A percentile compares a stretch with the other conserved stretches of the same genome.
phyloP scores from a whole-genome alignment of 1,140 invertebrate genomes.

The Anastrepha ludens region DNA sequence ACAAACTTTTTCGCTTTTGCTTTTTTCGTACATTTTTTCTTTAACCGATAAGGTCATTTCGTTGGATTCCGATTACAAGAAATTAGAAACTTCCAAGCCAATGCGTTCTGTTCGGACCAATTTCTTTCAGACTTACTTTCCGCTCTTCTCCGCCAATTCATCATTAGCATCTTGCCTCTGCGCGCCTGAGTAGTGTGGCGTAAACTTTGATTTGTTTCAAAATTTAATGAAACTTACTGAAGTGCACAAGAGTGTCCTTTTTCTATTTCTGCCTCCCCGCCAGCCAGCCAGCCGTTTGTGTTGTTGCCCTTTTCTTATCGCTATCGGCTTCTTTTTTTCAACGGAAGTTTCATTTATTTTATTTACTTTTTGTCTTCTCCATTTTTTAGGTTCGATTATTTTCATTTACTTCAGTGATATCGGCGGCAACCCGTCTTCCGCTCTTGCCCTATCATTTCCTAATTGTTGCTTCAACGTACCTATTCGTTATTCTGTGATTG shows the following conservation, averaged over 20 bases:
- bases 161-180: neutral
- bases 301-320: neutral
- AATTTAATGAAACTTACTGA: slow-evolving; percentile 70
- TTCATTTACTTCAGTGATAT: neutral
- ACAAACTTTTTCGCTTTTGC: slow-evolving; percentile 49
- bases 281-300: neutral
- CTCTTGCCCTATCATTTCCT: neutral
- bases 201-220: slow-evolving; percentile 72
- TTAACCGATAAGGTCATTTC: slow-evolving; percentile 32
- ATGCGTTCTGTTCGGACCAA: neutral
- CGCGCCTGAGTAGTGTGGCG: no score
- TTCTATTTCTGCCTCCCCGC: slow-evolving; percentile 36
- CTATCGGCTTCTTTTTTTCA: neutral
- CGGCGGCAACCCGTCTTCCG: neutral
- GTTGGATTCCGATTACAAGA: slow-evolving; percentile 24
- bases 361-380: neutral
- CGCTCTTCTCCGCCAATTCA: neutral
- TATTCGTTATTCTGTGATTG: neutral
- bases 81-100: slow-evolving; percentile 35
- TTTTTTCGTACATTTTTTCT: slow-evolving; percentile 2
- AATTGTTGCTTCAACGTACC: neutral
- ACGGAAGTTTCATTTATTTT: neutral
- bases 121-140: neutral
- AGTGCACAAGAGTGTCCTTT: slow-evolving; percentile 58
- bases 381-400: neutral